Evolutionary conservation across 64 coral and sea anemone genomes (phyloP), one percentile per base, ranked within the genome.

Genomic region (Dendrophyllia cribrosa): DNA sequence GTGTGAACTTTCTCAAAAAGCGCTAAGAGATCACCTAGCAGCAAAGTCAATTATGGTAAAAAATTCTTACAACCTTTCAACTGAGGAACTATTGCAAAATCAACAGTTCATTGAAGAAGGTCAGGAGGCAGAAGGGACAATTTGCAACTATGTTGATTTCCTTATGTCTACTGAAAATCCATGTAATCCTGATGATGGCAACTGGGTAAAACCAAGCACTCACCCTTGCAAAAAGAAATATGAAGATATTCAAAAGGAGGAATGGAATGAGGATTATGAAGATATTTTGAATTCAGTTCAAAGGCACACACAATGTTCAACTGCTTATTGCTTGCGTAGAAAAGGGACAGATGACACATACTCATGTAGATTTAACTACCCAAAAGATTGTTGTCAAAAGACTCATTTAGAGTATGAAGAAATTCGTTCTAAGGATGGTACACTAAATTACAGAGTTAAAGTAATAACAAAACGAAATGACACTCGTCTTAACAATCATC

Each of bases 391-490:
- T 55, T 76, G 20, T 77, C 58, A 60, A 19, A 64, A 92, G 74
- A 92, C 90, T 16, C 62, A 55, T 59, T 44, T 76, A 47, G 79
- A 84, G 19, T 92, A 77, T 76, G 90, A 92, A 86, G 47, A 22
- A 86, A 43, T 92, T 9, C 17, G 51, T 59, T 56, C 90, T 7
- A 92, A 92, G 86, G 72, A 86, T 58, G 85, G 76, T 67, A 77
- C 71, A 17, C n/a, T 92, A 34, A 51, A 92, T 25, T 92, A 92
- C 75, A 86, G 59, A 66, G 90, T 61, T 77, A 87, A 86, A 76
- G 48, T 92, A 7, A 26, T 92, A 10, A 92, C 90, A 75, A 86
- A 86, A 92, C 74, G 84, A 72, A 93, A 93, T 80, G 84, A 88
- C 59, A 2, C 75, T 78, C 24, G 24, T 4, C n/a, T 93, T 26